These are phyloP conservation scores for Ia io DNA, from an alignment of 2,113 vertebrate genomes.

Conservation along the genomic window DNA sequence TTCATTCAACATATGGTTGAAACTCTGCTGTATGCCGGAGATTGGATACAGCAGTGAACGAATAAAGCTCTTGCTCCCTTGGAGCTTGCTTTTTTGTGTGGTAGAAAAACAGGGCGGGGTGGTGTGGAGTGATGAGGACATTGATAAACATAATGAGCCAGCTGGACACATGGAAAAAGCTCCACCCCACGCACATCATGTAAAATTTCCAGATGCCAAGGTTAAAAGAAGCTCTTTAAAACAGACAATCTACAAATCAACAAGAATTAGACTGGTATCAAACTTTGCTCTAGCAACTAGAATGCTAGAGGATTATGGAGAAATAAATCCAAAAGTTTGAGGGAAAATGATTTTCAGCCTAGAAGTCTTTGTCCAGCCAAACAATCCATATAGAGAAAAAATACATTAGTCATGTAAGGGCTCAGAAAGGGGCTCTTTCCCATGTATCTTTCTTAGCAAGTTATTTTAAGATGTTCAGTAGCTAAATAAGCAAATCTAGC, in stretches of 20 bases:
- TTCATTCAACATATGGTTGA: not conserved
- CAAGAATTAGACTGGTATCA: not conserved
- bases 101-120: fast-evolving
- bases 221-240: not conserved
- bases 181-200: not conserved
- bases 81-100: not conserved
- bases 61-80: not conserved
- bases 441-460: not conserved
- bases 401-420: not conserved
- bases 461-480: not conserved
- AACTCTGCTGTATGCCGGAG: not conserved
- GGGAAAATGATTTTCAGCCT: not conserved
- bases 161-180: not conserved
- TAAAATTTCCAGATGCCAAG: not conserved
- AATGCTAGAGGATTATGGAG: not conserved
- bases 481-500: not conserved
- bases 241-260: not conserved
- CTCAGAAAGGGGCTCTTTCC: not conserved
- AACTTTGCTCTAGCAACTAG: not conserved
- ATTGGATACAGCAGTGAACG: too few relatives aligned
- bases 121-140: not conserved
- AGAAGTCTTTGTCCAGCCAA: not conserved
- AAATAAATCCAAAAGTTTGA: not conserved
- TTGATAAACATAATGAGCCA: not conserved
- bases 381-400: not conserved